A percentile compares a stretch with the other conserved stretches of the same genome.
Evolutionary conservation across 2,113 vertebrate species (phyloP).

Genomic region (Poeciliopsis retropinna): DNA sequence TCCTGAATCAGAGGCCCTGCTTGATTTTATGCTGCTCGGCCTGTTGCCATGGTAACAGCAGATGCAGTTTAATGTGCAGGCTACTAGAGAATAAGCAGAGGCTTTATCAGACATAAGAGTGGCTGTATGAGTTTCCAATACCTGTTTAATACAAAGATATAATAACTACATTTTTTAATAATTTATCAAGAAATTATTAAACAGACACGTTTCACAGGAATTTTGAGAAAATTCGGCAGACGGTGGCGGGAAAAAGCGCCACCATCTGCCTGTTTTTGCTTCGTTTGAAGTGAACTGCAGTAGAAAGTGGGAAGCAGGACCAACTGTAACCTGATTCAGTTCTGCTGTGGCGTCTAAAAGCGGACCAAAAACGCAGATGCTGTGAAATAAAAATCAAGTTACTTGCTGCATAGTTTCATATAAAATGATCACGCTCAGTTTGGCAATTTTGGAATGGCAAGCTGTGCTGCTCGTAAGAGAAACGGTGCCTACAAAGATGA

Average conservation of each 20-base stretch:
- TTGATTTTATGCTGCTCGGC: neutral
- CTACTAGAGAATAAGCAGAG: slow-evolving; percentile 2
- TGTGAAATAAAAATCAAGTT: neutral
- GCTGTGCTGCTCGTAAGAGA: neutral
- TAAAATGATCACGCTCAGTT: too few relatives aligned
- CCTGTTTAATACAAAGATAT: neutral
- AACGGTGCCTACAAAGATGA: neutral
- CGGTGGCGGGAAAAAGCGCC: neutral
- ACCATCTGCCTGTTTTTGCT: neutral
- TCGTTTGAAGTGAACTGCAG: neutral
- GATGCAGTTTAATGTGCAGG: neutral
- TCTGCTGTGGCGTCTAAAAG: neutral
- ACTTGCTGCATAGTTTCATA: neutral
- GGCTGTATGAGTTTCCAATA: too few relatives aligned
- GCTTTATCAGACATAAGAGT: neutral
- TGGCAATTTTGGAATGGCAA: neutral
- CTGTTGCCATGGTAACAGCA: slow-evolving; percentile 23
- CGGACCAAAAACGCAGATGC: neutral
- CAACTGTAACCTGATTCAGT: neutral
- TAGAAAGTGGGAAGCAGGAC: neutral
- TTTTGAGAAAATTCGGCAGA: too few relatives aligned
- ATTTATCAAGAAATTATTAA: too few relatives aligned
- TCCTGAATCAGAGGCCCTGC: neutral
- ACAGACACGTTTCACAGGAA: neutral
- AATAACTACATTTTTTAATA: too few relatives aligned